Evolutionary conservation across 2,888 invertebrate species (phyloP).

Genomic region (Trichogramma dendrolimi): DNA sequence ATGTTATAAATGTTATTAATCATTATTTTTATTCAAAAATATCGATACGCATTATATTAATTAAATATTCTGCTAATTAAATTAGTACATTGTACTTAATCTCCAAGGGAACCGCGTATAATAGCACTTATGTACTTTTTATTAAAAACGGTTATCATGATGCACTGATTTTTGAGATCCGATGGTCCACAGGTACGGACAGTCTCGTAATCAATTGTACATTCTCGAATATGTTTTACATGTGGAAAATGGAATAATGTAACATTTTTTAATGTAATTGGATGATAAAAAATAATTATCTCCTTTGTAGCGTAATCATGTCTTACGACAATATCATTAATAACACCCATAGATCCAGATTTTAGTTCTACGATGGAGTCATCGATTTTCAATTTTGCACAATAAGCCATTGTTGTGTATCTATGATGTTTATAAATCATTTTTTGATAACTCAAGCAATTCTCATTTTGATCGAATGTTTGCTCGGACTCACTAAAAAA

Average conservation of each 20-base stretch:
- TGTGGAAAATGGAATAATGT: background rate
- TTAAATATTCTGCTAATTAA: too few species aligned
- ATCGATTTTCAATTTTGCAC: slow-evolving; percentile 9
- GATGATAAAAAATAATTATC: background rate
- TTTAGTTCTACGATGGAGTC: slow-evolving; percentile 14
- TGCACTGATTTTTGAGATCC: too few species aligned
- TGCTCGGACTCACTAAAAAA: slow-evolving; percentile 14
- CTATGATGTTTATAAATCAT: slow-evolving; percentile 12
- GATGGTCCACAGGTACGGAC: background rate
- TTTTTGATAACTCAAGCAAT: slow-evolving; percentile 16
- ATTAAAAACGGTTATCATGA: too few species aligned
- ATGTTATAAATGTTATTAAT: too few species aligned
- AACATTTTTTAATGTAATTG: background rate
- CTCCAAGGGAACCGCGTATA: too few species aligned
- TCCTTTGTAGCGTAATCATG: background rate
- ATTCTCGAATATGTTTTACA: background rate
- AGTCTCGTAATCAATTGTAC: background rate
- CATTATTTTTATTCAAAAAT: too few species aligned
- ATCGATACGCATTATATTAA: too few species aligned
- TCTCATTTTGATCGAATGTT: background rate
- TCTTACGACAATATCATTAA: too few species aligned
- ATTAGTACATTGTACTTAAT: too few species aligned
- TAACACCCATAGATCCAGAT: background rate
- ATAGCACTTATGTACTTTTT: too few species aligned
- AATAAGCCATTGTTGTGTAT: slow-evolving; percentile 15